These are phyloP conservation scores for Alosa alosa DNA, from an alignment of 2,113 vertebrate genomes.

Conservation along the genomic window DNA sequence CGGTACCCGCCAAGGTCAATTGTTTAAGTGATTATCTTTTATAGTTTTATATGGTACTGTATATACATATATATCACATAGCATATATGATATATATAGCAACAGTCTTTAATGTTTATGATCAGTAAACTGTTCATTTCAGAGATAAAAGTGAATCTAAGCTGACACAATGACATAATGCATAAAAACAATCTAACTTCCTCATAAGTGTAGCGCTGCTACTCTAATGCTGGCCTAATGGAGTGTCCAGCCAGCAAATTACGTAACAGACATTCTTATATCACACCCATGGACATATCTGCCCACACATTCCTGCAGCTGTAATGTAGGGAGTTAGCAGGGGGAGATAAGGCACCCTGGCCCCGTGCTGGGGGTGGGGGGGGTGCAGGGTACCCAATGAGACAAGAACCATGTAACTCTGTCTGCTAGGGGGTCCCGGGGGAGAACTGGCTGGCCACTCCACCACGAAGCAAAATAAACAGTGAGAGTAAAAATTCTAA, in stretches of 20 bases:
- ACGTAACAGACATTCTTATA: constrained; percentile 22
- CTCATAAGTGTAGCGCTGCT: background rate
- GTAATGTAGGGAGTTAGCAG: background rate
- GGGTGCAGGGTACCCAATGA: background rate
- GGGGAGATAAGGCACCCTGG: constrained; percentile 6
- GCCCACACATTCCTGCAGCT: background rate
- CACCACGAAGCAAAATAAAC: background rate
- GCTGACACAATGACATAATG: background rate
- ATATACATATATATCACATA: background rate
- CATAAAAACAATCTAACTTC: background rate
- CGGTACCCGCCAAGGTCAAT: background rate
- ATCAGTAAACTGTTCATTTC: background rate
- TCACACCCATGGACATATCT: constrained; percentile 18
- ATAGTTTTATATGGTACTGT: background rate
- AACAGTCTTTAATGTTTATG: background rate
- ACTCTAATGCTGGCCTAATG: background rate
- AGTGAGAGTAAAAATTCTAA: background rate
- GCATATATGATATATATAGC: background rate
- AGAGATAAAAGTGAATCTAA: background rate
- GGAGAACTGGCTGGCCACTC: background rate
- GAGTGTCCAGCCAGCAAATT: background rate
- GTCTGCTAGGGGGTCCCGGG: background rate
- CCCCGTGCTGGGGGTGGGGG: background rate
- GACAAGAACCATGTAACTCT: background rate
- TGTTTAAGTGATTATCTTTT: background rate